Percentiles rank a stretch among this genome's conserved stretches.
These are phyloP conservation scores for Xylocampa areola DNA, from an alignment of 2,888 invertebrate genomes.

Conservation along the genomic window DNA sequence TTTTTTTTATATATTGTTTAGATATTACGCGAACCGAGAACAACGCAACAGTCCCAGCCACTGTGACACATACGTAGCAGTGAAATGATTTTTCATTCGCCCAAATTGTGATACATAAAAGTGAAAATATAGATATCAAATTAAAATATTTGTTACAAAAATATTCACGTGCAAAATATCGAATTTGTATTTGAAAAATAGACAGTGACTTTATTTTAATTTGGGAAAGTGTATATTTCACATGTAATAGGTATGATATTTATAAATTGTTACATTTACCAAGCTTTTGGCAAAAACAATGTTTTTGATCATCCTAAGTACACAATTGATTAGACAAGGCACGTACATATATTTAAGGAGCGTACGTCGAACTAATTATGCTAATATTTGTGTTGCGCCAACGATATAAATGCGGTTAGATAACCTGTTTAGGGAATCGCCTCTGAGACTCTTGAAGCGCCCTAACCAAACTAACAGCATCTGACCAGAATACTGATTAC, in stretches of 20 bases:
- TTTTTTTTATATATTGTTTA: too few relatives aligned
- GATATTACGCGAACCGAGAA: too few relatives aligned
- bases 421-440: constrained; percentile 86
- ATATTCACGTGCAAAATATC: too few relatives aligned
- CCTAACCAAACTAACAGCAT: constrained; percentile 81
- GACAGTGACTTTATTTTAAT: too few relatives aligned
- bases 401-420: constrained; percentile 85
- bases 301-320: constrained; percentile 21
- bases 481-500: constrained; percentile 83
- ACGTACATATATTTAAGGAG: constrained; percentile 71
- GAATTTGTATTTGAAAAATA: too few relatives aligned
- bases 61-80: background rate
- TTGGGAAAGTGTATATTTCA: too few relatives aligned
- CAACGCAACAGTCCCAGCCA: too few relatives aligned
- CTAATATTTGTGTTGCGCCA: constrained; percentile 82
- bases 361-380: constrained; percentile 81
- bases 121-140: background rate
- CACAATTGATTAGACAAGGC: constrained; percentile 62
- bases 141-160: background rate
- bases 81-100: background rate
- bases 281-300: constrained; percentile 22
- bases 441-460: constrained; percentile 77
- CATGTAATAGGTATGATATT: too few relatives aligned
- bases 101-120: background rate
- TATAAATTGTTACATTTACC: background rate